Conservation (phyloP, 92 coral and sea anemone species). For the Palythoa grandiflora region DNA sequence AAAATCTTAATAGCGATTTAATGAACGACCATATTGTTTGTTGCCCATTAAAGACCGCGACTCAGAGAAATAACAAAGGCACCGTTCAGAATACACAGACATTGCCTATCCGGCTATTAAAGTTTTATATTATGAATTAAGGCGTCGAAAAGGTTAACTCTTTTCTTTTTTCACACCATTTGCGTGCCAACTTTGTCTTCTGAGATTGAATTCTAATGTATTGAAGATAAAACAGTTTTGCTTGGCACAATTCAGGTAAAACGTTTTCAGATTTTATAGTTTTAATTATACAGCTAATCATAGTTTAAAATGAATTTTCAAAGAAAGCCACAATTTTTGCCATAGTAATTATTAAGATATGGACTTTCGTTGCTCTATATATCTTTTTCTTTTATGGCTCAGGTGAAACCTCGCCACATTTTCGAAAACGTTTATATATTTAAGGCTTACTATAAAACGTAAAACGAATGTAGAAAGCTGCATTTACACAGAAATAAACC, state of each 20-base stretch:
- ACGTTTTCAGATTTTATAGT: not conserved
- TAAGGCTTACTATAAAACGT: too few species aligned
- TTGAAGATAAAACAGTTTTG: not conserved
- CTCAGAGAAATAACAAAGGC: not conserved
- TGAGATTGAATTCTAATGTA: not conserved
- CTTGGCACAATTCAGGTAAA: not conserved
- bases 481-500: too few species aligned
- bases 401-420: too few species aligned
- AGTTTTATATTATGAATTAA: not conserved
- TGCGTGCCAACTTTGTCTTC: not conserved
- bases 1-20: not conserved
- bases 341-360: not conserved
- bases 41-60: not conserved
- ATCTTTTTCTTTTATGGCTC: not conserved
- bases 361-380: not conserved
- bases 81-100: not conserved
- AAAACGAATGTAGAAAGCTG: too few species aligned
- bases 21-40: not conserved
- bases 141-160: not conserved
- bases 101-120: not conserved
- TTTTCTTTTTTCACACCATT: not conserved
- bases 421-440: too few species aligned
- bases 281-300: not conserved
- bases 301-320: not conserved
- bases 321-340: not conserved